Percentiles rank a stretch among this genome's conserved stretches.
phyloP scores from a whole-genome alignment of 2,888 invertebrate species.

The Anoncus sp. region DNA sequence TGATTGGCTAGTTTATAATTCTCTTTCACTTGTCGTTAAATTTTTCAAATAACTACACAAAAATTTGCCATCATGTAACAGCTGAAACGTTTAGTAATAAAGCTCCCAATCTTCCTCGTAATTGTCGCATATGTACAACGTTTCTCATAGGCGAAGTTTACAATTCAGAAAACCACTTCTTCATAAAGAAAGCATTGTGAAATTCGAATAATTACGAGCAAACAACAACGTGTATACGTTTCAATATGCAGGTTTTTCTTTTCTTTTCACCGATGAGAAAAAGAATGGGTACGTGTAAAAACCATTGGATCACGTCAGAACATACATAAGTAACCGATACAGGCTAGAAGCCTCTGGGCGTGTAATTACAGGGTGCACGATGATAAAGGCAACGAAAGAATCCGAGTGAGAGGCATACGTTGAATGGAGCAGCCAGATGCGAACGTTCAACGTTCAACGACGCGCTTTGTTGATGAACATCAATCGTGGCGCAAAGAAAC shows the following conservation, averaged over 20 bases:
- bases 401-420: constrained; percentile 36
- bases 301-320: constrained; percentile 47
- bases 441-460: constrained; percentile 38
- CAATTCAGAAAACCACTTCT: too few species aligned
- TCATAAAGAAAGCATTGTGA: too few species aligned
- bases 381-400: constrained; percentile 57
- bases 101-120: too few species aligned
- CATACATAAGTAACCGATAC: constrained; percentile 48
- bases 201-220: constrained; percentile 9
- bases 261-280: not conserved
- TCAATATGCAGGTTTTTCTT: not conserved
- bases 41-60: too few species aligned
- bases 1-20: too few species aligned
- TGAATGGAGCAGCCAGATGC: constrained; percentile 38
- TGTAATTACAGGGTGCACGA: constrained; percentile 60
- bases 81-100: too few species aligned
- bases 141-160: too few species aligned
- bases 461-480: constrained; percentile 41
- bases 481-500: constrained; percentile 40
- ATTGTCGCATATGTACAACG: too few species aligned
- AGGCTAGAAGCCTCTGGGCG: constrained; percentile 44
- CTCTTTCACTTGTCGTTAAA: too few species aligned
- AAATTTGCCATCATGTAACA: too few species aligned
- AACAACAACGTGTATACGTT: not conserved
- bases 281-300: constrained; percentile 36